Conservation (phyloP, 1,140 invertebrate genomes). For the Sycobia sp. region DNA sequence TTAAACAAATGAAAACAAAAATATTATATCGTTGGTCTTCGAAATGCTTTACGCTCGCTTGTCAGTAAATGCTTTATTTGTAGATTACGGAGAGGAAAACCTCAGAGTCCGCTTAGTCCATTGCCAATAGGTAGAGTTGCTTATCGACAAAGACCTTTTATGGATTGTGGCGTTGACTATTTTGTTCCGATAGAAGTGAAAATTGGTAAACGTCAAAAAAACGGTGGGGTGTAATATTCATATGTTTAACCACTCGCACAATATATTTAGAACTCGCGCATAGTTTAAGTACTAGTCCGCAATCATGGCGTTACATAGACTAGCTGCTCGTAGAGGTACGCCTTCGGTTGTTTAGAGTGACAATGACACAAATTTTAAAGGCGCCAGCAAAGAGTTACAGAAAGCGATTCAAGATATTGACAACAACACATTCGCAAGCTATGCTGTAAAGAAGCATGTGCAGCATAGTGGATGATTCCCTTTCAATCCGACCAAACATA, state of each 20-base stretch:
- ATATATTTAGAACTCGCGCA: not conserved
- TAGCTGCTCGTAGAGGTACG: conserved; percentile 5
- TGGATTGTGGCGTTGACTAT: not conserved
- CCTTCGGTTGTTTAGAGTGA: conserved; percentile 7
- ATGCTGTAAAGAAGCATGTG: not conserved
- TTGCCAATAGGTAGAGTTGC: not conserved
- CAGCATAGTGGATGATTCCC: no score
- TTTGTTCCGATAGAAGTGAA: not conserved
- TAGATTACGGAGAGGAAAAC: not conserved
- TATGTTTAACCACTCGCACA: not conserved
- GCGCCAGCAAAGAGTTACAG: conserved; percentile 19
- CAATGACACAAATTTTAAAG: conserved; percentile 18
- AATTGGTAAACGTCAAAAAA: not conserved
- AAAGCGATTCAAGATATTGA: not conserved
- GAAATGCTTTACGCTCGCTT: not conserved
- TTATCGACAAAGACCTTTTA: not conserved
- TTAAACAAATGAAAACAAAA: conserved; percentile 29
- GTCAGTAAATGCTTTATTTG: not conserved
- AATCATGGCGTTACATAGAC: conserved; percentile 9
- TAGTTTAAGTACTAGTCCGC: no score
- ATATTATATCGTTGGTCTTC: conserved; percentile 10
- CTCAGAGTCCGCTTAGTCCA: not conserved
- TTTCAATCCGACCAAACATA: no score
- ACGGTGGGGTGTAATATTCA: conserved; percentile 1
- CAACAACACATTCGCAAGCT: not conserved